Evolutionary conservation across 2,113 vertebrate genomes (phyloP).

Genomic region (Chunga burmeisteri): DNA sequence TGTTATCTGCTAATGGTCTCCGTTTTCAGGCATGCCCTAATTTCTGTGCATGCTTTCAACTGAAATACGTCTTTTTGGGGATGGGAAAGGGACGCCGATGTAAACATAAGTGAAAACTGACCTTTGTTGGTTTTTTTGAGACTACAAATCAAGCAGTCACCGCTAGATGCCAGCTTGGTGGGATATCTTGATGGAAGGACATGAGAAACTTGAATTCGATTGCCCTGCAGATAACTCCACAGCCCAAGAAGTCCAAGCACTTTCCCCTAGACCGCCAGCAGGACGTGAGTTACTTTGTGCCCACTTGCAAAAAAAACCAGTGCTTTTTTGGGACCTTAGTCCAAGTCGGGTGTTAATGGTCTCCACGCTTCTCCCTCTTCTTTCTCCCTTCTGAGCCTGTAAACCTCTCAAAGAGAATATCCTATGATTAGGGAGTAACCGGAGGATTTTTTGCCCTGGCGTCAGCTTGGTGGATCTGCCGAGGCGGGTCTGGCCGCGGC

Average conservation of each 20-base stretch:
- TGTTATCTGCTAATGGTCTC: not conserved
- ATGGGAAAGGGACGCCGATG: not conserved
- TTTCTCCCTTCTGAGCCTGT: not conserved
- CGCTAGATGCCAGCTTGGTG: not conserved
- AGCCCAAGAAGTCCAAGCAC: not conserved
- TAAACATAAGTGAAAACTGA: not conserved
- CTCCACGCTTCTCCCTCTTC: not conserved
- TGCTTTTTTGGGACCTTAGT: not conserved
- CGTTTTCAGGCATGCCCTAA: not conserved
- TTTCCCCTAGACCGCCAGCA: not conserved
- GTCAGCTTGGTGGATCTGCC: not conserved
- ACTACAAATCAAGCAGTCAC: not conserved
- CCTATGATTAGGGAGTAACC: rapidly evolving
- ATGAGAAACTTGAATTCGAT: not conserved
- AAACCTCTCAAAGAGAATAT: not conserved
- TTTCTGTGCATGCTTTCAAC: not conserved
- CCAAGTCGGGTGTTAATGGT: not conserved
- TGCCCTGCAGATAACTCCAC: not conserved
- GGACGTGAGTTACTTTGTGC: not conserved
- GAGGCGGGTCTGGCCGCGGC: not conserved
- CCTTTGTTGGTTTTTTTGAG: not conserved
- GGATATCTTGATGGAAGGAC: not conserved
- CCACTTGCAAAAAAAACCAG: not conserved
- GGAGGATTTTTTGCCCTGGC: not conserved
- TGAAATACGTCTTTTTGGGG: not conserved